Evolutionary conservation across 2,797 vertebrate genomes (phyloP).

Genomic region (Crossoptilon crossoptilon): DNA sequence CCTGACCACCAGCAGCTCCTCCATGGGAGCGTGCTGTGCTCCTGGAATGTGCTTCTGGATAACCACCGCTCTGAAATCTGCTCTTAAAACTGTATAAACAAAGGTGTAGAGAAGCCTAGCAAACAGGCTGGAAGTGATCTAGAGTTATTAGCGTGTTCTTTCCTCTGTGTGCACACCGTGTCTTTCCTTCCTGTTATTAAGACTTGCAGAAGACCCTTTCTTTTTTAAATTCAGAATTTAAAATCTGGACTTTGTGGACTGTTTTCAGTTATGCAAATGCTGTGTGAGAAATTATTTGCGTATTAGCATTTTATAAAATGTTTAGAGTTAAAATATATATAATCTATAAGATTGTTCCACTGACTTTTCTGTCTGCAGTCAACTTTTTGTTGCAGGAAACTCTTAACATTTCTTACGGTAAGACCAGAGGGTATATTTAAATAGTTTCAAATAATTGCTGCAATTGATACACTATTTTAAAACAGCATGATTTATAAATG

Average conservation of each 20-base stretch:
- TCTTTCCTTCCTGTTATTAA: background rate
- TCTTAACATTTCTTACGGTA: background rate
- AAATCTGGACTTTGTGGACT: background rate
- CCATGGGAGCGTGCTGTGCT: background rate
- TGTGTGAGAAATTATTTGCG: background rate
- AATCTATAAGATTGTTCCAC: background rate
- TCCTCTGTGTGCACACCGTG: accelerated
- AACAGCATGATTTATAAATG: background rate
- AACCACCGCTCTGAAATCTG: background rate
- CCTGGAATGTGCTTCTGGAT: background rate
- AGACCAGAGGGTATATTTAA: background rate
- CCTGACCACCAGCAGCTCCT: background rate
- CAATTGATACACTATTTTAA: background rate
- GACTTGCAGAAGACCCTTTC: background rate
- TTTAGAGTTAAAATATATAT: background rate
- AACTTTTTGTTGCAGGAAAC: background rate
- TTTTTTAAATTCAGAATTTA: background rate
- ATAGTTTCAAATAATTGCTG: background rate
- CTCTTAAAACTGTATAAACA: background rate
- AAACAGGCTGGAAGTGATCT: background rate
- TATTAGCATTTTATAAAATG: background rate
- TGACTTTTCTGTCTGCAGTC: background rate
- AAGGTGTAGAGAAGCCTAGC: background rate
- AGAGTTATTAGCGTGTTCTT: accelerated
- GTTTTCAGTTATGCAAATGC: background rate